Evolutionary conservation across 1,140 invertebrate species (phyloP), one percentile per base, ranked within the genome.

Genomic region (Cheumatopsyche charites): DNA sequence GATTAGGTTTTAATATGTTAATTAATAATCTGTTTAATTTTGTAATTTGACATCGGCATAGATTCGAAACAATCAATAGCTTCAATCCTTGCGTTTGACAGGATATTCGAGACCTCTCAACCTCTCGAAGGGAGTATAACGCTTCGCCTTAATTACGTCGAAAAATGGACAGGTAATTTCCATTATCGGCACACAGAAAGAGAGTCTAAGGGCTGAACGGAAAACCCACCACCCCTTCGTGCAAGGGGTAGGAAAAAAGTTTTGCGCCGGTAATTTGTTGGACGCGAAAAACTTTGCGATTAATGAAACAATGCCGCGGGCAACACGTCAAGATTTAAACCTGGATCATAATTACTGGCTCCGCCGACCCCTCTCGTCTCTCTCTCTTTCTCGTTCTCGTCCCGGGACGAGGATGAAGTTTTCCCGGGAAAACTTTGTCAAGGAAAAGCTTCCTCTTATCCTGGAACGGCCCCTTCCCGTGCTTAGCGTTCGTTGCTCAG

Each of bases 91-190:
- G 49, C 36, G 47, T 68, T 68, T 45, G 66, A 66, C 63, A 66
- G 7, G 63, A 25, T 68, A 43, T 43, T 52, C 47, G 26, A 55
- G 66, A n/a, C 66, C 66, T 36, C 66, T 36, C 29, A 36, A 36
- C 29, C 29, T 36, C 29, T 3, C 29, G 29, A 36, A 36, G 9
- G 29, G 29, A 36, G 9, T 4, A 9, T 7, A 25, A 58, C 21
- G 45, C 55, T 36, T 55, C 62, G 42, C 55, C 45, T 67, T 75
- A 73, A 75, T 75, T 75, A 75, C 45, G 43, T 55, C 55, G 68
- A 75, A 73, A 75, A 75, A 73, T 73, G 66, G 74, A 75, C 74
- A 75, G 74, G 74, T 75, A 75, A 75, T 75, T 75, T 75, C 74
- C 74, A 75, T 75, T 75, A 75, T 71, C 67, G 67, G 71, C 67